Evolutionary conservation across 2,113 vertebrate species (phyloP).

Genomic region (Lycaon pictus): DNA sequence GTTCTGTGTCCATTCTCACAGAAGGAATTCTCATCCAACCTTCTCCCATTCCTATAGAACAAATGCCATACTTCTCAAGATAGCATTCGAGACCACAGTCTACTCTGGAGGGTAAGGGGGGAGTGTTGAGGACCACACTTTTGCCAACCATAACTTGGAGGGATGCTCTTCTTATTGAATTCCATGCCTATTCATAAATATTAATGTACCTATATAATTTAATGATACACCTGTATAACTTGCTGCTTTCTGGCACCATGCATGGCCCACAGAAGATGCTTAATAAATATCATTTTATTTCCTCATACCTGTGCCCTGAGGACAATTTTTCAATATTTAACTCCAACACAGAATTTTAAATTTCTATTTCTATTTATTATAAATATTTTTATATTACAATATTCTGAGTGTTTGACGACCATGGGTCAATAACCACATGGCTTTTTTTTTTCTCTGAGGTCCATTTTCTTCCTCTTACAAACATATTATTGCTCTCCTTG

Average conservation of each 20-base stretch:
- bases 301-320: background rate
- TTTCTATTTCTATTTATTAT: background rate
- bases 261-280: background rate
- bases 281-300: constrained; percentile 19
- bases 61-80: background rate
- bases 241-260: background rate
- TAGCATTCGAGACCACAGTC: background rate
- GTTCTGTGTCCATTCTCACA: background rate
- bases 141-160: background rate
- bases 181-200: background rate
- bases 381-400: background rate
- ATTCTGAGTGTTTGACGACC: background rate
- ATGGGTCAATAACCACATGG: background rate
- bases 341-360: background rate
- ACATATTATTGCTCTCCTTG: background rate
- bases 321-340: background rate
- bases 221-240: background rate
- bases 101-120: background rate
- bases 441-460: background rate
- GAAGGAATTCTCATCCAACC: background rate
- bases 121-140: background rate
- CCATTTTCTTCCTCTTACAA: background rate
- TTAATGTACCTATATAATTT: background rate
- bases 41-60: background rate
- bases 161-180: background rate